Evolutionary conservation across 2,113 vertebrate species (phyloP).

Genomic region (Lepus europaeus): DNA sequence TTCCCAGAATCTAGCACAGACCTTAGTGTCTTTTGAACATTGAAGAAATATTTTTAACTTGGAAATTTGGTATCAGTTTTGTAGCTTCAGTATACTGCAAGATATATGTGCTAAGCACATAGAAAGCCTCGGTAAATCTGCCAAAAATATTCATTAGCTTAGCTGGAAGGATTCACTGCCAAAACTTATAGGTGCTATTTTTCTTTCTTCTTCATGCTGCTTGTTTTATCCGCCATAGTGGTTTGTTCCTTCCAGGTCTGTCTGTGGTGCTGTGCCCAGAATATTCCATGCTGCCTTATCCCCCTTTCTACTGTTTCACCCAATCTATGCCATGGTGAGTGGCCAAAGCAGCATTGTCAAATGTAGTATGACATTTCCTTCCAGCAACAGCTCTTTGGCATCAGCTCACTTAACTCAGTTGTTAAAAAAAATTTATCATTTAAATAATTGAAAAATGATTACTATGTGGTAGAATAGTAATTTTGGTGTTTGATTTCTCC

Average conservation of each 20-base stretch:
- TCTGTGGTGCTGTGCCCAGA: rapidly evolving
- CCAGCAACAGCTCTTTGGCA: neutral
- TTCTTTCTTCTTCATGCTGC: neutral
- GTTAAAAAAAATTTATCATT: neutral
- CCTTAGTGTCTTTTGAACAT: neutral
- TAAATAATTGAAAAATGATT: neutral
- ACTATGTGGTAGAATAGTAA: neutral
- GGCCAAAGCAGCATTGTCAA: neutral
- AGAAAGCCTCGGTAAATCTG: neutral
- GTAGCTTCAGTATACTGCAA: neutral
- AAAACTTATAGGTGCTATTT: rapidly evolving
- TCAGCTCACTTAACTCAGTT: neutral
- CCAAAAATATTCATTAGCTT: neutral
- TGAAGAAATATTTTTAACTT: neutral
- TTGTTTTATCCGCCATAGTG: neutral
- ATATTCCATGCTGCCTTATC: no score
- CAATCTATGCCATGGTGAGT: neutral
- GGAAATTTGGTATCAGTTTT: neutral
- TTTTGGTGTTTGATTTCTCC: neutral
- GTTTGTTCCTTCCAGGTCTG: no score
- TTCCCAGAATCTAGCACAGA: neutral
- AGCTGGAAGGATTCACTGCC: neutral
- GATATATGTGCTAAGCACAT: neutral
- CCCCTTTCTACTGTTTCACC: neutral
- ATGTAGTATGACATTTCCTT: neutral